Conservation (phyloP, 92 coral and sea anemone species). For the Palythoa heliodiscus region DNA sequence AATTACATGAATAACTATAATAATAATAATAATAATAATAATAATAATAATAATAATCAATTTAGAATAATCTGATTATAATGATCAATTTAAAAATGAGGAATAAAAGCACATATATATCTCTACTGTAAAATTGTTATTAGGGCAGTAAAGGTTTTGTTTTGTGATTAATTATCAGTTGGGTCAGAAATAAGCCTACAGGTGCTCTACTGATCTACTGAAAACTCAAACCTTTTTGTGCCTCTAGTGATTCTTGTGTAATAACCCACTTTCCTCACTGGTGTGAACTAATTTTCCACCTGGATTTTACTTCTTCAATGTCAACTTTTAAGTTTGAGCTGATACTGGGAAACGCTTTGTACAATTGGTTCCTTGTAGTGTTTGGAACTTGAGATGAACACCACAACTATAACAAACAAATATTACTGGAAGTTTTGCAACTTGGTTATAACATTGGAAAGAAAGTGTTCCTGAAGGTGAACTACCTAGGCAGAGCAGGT, state of each 20-base stretch:
- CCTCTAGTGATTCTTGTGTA: slow-evolving; percentile 6
- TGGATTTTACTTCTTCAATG: slow-evolving; percentile 18
- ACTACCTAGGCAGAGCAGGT: neutral
- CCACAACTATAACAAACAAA: slow-evolving; percentile 19
- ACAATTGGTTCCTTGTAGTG: neutral
- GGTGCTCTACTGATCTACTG: neutral
- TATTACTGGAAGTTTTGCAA: neutral
- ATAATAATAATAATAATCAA: too few relatives aligned
- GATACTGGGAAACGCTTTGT: neutral
- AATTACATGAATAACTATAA: too few relatives aligned
- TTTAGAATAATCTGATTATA: too few relatives aligned
- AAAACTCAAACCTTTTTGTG: slow-evolving; percentile 4
- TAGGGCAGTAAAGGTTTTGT: too few relatives aligned
- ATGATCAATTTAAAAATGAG: too few relatives aligned
- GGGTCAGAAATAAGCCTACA: neutral
- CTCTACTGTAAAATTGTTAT: too few relatives aligned
- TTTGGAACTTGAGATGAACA: slow-evolving; percentile 10
- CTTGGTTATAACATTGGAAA: neutral
- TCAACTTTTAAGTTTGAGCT: neutral
- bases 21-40: too few relatives aligned
- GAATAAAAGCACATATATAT: too few relatives aligned
- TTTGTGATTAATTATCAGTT: too few relatives aligned
- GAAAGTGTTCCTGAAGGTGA: neutral
- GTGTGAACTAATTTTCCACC: slow-evolving; percentile 31
- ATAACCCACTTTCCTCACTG: slow-evolving; percentile 75